A percentile compares a stretch with the other conserved stretches of the same genome.
These are phyloP conservation scores for Drosophila gaucha DNA, from an alignment of 2,888 invertebrate genomes.

Conservation along the genomic window DNA sequence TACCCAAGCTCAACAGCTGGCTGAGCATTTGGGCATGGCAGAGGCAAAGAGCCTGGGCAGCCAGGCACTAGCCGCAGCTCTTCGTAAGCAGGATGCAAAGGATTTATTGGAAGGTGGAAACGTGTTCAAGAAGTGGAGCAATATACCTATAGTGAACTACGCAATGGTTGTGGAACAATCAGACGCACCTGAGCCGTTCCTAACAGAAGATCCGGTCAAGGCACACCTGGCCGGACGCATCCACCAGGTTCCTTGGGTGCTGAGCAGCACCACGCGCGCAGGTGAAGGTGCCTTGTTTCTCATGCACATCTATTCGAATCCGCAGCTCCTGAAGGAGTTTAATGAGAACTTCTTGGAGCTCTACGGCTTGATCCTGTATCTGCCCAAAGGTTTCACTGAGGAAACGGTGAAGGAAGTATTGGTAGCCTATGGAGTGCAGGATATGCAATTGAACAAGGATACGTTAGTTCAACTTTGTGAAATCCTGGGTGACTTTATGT, in stretches of 20 bases:
- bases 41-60: conserved; percentile 55
- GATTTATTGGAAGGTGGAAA: conserved; percentile 81
- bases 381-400: conserved; percentile 26
- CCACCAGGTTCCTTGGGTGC: conserved; percentile 84
- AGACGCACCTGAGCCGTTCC: conserved; percentile 82
- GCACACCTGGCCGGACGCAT: conserved; percentile 77
- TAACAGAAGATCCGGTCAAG: conserved; percentile 83
- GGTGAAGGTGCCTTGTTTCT: conserved; percentile 85
- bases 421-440: conserved; percentile 47
- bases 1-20: conserved; percentile 78
- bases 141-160: conserved; percentile 84
- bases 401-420: conserved; percentile 33
- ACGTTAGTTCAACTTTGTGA: conserved; percentile 57
- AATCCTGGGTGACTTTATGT: conserved; percentile 85
- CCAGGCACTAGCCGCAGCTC: conserved; percentile 79
- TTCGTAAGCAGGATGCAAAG: conserved; percentile 82
- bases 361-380: conserved; percentile 48
- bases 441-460: conserved; percentile 53
- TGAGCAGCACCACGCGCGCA: conserved; percentile 83
- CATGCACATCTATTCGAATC: conserved; percentile 47
- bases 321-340: conserved; percentile 55
- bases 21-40: conserved; percentile 81
- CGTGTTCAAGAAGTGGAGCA: conserved; percentile 84
- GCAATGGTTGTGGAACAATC: conserved; percentile 83
- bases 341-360: conserved; percentile 69